Conservation (phyloP, 2,113 vertebrate species). For the Ammodytes dubius region DNA sequence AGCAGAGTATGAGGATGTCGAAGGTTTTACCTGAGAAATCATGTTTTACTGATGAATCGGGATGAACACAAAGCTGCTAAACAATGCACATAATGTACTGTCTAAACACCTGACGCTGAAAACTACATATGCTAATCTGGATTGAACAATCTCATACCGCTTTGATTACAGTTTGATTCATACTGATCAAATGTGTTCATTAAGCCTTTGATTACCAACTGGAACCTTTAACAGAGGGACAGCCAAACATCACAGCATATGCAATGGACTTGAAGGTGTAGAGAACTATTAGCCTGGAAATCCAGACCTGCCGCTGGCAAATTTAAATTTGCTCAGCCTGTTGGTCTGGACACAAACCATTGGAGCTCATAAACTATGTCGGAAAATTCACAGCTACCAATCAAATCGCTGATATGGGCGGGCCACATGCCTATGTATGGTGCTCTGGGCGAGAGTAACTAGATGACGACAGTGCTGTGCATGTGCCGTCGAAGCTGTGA, state of each 20-base stretch:
- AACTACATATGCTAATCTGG: not conserved
- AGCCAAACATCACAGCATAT: not conserved
- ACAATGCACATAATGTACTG: not conserved
- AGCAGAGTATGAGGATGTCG: not conserved
- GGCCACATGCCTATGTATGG: too few relatives aligned
- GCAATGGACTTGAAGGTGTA: not conserved
- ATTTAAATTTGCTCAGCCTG: too few relatives aligned
- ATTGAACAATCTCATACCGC: not conserved
- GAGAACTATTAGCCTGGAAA: not conserved
- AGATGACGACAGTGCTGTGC: too few relatives aligned
- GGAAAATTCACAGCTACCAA: too few relatives aligned
- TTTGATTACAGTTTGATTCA: not conserved
- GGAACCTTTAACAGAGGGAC: not conserved
- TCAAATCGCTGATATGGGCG: too few relatives aligned
- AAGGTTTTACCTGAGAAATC: not conserved
- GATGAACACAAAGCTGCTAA: not conserved
- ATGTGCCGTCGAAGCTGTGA: too few relatives aligned
- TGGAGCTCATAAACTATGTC: too few relatives aligned
- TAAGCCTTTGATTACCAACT: not conserved
- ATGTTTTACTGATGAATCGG: not conserved
- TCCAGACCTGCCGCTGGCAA: too few relatives aligned
- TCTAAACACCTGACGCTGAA: not conserved
- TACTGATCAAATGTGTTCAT: not conserved
- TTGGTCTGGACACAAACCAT: too few relatives aligned
- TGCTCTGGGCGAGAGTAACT: too few relatives aligned